Conservation (phyloP, 1,140 invertebrate species). For the Chelonus insularis region DNA sequence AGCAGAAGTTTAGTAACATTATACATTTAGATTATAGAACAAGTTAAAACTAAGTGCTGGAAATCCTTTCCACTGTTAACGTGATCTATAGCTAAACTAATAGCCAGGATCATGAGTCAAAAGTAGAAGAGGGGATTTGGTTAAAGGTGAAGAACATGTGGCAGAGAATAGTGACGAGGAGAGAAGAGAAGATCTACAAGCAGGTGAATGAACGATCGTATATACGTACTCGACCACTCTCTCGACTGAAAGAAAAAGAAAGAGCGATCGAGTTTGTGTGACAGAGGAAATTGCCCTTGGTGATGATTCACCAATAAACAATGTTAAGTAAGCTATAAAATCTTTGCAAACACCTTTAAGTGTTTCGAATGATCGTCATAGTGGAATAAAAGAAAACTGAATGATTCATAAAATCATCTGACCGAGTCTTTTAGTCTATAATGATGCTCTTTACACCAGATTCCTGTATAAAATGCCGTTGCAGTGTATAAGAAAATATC, state of each 20-base stretch:
- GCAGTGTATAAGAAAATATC: not conserved
- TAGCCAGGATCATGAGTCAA: conserved; percentile 39
- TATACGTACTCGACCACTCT: conserved; percentile 36
- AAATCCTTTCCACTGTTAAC: conserved; percentile 35
- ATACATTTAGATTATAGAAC: not conserved
- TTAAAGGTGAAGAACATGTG: conserved; percentile 38
- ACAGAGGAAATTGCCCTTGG: conserved; percentile 8
- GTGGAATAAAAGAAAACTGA: not conserved
- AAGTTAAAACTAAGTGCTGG: conserved; percentile 9
- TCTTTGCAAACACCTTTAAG: not conserved
- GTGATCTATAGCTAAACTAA: conserved; percentile 46
- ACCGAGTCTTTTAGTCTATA: not conserved
- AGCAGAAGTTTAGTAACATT: too few species aligned
- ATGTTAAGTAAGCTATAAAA: conserved; percentile 13
- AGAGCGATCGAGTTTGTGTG: not conserved
- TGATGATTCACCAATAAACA: conserved; percentile 1
- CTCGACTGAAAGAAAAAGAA: conserved; percentile 8
- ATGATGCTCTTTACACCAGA: conserved; percentile 11
- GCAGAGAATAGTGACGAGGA: not conserved
- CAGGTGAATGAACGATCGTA: conserved; percentile 56
- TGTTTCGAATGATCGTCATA: not conserved
- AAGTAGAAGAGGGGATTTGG: conserved; percentile 4
- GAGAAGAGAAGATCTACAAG: conserved; percentile 25
- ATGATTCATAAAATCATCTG: conserved; percentile 21
- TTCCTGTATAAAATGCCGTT: conserved; percentile 5